phyloP scores from a whole-genome alignment of 2,888 invertebrate genomes.

The Acronicta alni region DNA sequence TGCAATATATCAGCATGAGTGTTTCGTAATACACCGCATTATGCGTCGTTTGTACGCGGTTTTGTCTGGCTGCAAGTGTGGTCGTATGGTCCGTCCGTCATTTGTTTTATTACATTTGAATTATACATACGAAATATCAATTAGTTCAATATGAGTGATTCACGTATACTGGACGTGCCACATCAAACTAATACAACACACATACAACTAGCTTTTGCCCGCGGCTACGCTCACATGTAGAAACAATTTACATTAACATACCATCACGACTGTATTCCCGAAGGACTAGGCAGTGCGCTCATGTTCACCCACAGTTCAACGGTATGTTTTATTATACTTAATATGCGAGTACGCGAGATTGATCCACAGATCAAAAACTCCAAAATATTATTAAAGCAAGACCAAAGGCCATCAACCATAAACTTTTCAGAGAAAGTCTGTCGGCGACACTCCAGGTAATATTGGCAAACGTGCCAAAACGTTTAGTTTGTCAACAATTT shows the following conservation, averaged over 20 bases:
- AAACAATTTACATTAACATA: no score
- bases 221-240: no score
- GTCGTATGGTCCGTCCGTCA: conserved; percentile 14
- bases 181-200: no score
- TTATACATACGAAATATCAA: conserved; percentile 7
- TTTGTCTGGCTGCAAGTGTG: conserved; percentile 48
- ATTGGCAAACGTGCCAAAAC: conserved; percentile 28
- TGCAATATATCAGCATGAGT: conserved; percentile 65
- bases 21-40: conserved; percentile 63
- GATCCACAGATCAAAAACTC: no score
- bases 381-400: no score
- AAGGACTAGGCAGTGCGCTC: no score
- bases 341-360: no score
- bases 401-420: no score
- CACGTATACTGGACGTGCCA: neutral
- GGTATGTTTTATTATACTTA: no score
- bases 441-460: conserved; percentile 4
- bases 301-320: no score
- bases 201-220: no score
- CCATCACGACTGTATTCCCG: no score
- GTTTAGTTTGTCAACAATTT: conserved; percentile 45
- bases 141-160: conserved; percentile 6
- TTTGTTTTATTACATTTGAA: conserved; percentile 15
- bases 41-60: conserved; percentile 61
- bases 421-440: conserved; percentile 7